phyloP scores from a whole-genome alignment of 2,797 vertebrate species.

The Hafferia zeledoni region DNA sequence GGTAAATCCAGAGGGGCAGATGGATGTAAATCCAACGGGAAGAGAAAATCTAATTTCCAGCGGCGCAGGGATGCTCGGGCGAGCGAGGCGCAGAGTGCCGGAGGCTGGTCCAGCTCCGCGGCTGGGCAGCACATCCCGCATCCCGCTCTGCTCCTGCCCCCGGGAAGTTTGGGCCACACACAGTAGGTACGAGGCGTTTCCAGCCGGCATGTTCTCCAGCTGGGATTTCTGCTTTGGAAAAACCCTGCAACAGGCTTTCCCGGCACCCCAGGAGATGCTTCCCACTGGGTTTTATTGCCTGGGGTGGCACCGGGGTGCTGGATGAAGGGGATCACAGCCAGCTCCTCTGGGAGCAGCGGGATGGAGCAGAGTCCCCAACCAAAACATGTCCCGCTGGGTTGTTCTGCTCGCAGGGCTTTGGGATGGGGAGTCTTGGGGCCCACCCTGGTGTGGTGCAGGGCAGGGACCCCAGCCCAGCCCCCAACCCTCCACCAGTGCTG shows the following conservation, averaged over 20 bases:
- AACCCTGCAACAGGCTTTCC: not conserved
- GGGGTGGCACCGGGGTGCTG: not conserved
- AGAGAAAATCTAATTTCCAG: not conserved
- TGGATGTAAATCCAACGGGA: not conserved
- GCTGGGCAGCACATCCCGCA: not conserved
- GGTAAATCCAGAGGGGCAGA: not conserved
- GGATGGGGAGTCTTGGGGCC: not conserved
- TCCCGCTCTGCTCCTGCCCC: not conserved
- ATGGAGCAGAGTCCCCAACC: fast-evolving
- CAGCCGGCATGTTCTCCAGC: fast-evolving
- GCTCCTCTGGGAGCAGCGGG: not conserved
- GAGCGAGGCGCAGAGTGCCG: not conserved
- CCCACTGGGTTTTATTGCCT: not conserved
- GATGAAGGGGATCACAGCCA: not conserved
- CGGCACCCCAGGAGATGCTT: not conserved
- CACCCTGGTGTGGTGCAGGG: fast-evolving
- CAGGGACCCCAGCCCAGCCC: not conserved
- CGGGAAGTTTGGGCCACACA: not conserved
- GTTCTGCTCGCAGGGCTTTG: fast-evolving
- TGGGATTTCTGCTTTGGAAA: not conserved
- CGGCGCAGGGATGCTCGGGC: not conserved
- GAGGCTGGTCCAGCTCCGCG: not conserved
- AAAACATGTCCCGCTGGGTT: fast-evolving
- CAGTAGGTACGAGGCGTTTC: not conserved
- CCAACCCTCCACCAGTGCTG: not conserved